Evolutionary conservation across 2,888 invertebrate species (phyloP).

Genomic region (Tipula confusa): DNA sequence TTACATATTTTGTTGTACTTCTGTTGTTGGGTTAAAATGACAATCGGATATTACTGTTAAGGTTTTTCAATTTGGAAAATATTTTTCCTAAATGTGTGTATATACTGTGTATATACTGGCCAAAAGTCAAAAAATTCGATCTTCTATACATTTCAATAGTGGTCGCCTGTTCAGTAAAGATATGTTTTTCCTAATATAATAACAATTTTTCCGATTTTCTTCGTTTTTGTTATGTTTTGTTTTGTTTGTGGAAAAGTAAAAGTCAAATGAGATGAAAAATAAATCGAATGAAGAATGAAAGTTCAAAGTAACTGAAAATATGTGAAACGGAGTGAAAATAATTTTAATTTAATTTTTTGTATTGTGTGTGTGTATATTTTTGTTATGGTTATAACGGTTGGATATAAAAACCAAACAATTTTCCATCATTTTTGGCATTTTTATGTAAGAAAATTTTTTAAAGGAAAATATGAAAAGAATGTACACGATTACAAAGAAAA

Average conservation of each 20-base stretch:
- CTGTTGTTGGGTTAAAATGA: background rate
- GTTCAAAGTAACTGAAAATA: background rate
- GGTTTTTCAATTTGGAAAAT: background rate
- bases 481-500: background rate
- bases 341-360: conserved; percentile 16
- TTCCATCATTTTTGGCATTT: background rate
- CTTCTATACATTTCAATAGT: background rate
- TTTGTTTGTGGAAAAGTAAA: conserved; percentile 20
- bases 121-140: background rate
- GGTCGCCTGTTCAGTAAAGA: background rate
- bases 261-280: conserved; percentile 25
- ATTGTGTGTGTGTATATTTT: background rate
- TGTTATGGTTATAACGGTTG: background rate
- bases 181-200: background rate
- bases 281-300: background rate
- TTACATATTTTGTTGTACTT: background rate
- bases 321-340: background rate
- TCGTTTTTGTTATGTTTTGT: background rate
- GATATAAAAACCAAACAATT: background rate
- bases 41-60: background rate
- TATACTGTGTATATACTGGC: background rate
- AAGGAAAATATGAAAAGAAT: background rate
- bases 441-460: background rate
- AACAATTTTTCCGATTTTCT: background rate
- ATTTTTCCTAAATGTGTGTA: background rate